phyloP scores from a whole-genome alignment of 1,140 invertebrate species.

The Drosophila yakuba region DNA sequence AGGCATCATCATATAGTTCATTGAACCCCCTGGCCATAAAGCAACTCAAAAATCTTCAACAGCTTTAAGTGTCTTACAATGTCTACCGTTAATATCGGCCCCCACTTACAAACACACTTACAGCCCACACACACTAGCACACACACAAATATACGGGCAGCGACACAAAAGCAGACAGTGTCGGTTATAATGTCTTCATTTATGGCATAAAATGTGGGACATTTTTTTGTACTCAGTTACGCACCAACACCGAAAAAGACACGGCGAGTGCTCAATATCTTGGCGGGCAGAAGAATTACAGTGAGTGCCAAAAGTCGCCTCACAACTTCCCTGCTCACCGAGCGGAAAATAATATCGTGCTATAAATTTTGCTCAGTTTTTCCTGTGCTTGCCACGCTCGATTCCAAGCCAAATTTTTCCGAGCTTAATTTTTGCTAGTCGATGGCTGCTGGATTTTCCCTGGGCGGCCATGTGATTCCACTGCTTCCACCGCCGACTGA shows the following conservation, averaged over 20 bases:
- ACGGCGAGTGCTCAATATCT: constrained; percentile 25
- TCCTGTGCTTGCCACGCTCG: constrained; percentile 5
- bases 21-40: constrained; percentile 71
- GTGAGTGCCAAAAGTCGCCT: constrained; percentile 76
- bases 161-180: constrained; percentile 20
- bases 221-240: constrained; percentile 79
- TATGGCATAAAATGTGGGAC: constrained; percentile 75
- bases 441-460: constrained; percentile 31
- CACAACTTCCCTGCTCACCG: constrained; percentile 81
- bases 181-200: constrained; percentile 81
- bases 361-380: constrained; percentile 80
- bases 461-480: constrained; percentile 14
- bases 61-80: constrained; percentile 81
- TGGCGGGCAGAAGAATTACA: constrained; percentile 14
- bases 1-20: constrained; percentile 76
- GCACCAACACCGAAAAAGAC: constrained; percentile 77
- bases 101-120: constrained; percentile 41
- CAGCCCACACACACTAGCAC: constrained; percentile 5
- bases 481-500: constrained; percentile 50
- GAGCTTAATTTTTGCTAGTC: constrained; percentile 45
- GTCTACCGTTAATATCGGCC: constrained; percentile 78
- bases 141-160: constrained; percentile 13
- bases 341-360: constrained; percentile 83
- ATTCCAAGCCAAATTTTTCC: neutral
- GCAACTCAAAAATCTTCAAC: constrained; percentile 73